phyloP scores from a whole-genome alignment of 2,888 invertebrate species.

The Brachypterus glaber region DNA sequence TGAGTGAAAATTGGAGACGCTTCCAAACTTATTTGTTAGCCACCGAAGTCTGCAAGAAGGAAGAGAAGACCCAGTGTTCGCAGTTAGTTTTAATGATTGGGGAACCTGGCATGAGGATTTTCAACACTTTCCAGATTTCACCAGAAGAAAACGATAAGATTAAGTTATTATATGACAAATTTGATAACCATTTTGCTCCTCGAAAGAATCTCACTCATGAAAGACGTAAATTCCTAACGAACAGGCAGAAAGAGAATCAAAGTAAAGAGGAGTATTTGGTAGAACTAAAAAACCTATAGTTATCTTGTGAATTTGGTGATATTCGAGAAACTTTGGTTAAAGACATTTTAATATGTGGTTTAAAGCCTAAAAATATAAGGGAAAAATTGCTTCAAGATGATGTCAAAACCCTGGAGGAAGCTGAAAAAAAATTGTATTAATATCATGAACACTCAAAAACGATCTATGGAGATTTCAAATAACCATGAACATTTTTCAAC shows the following conservation, averaged over 20 bases:
- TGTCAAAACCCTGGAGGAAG: constrained; percentile 11
- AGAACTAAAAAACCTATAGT: constrained; percentile 13
- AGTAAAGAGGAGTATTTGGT: constrained; percentile 12
- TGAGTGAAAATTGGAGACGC: too few relatives aligned
- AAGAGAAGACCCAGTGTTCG: background rate
- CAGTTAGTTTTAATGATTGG: too few relatives aligned
- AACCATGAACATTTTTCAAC: background rate
- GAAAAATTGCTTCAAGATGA: constrained; percentile 18
- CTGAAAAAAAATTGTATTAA: constrained; percentile 13
- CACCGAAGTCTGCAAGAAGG: background rate
- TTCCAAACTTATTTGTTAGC: background rate
- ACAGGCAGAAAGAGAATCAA: constrained; percentile 13
- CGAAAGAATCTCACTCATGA: constrained; percentile 14
- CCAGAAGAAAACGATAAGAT: background rate
- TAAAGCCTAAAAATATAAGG: constrained; percentile 10
- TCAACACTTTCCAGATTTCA: background rate
- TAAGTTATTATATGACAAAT: constrained; percentile 5
- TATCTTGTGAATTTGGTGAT: constrained; percentile 12
- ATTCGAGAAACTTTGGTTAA: constrained; percentile 10
- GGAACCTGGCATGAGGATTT: background rate
- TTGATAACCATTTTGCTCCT: constrained; percentile 11
- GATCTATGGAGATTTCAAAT: constrained; percentile 2
- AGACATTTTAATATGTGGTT: constrained; percentile 14
- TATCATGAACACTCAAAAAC: constrained; percentile 10
- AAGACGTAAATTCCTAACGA: constrained; percentile 13